These are phyloP conservation scores for Steinernema khuongi DNA, from an alignment of 1,140 invertebrate genomes.

Conservation along the genomic window DNA sequence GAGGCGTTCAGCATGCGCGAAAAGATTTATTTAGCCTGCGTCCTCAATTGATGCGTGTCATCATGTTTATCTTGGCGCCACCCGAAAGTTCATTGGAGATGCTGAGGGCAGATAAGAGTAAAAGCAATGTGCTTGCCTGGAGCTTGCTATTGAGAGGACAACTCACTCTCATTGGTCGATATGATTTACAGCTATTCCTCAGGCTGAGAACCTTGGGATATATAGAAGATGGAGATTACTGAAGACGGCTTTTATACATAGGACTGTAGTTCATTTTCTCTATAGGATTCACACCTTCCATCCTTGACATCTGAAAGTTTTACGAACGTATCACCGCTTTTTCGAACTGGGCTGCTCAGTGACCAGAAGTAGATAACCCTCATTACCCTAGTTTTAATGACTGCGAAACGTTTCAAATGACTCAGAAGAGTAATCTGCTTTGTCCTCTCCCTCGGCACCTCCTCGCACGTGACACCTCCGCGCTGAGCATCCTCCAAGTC, in stretches of 20 bases:
- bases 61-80: background rate
- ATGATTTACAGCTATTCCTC: too few species aligned
- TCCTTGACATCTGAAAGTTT: too few species aligned
- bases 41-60: background rate
- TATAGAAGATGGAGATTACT: too few species aligned
- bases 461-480: background rate
- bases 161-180: too few species aligned
- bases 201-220: too few species aligned
- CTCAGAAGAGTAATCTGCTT: background rate
- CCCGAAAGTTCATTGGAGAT: background rate
- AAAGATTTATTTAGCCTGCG: constrained; percentile 3
- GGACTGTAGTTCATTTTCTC: too few species aligned
- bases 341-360: background rate
- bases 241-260: too few species aligned
- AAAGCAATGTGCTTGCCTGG: background rate
- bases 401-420: background rate
- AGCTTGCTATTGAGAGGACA: too few species aligned
- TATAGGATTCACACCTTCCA: too few species aligned
- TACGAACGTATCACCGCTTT: background rate
- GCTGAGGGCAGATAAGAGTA: background rate
- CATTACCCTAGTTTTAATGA: background rate
- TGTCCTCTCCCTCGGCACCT: background rate
- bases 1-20: too few species aligned
- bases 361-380: background rate
- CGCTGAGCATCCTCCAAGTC: too few species aligned